A percentile compares a stretch with the other conserved stretches of the same genome.
phyloP scores from a whole-genome alignment of 2,888 invertebrate species.

The Scotopteryx bipunctaria region DNA sequence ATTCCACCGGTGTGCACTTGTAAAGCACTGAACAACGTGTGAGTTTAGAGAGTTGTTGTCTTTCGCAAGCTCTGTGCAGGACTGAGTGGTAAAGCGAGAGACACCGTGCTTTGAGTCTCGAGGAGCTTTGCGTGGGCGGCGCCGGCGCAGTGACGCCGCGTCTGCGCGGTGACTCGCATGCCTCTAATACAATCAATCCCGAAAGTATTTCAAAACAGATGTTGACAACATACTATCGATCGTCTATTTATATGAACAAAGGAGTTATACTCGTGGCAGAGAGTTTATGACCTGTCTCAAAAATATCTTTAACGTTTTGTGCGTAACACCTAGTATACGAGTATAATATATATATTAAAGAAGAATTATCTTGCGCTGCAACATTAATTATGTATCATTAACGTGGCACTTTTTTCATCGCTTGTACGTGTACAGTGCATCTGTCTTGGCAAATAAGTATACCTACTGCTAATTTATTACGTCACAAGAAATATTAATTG shows the following conservation, averaged over 20 bases:
- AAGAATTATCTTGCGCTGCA: too few species aligned
- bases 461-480: constrained; percentile 61
- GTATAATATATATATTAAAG: too few species aligned
- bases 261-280: neutral
- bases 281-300: neutral
- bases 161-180: constrained; percentile 59
- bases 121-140: constrained; percentile 70
- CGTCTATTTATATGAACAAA: neutral
- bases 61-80: constrained; percentile 64
- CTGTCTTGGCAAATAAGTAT: constrained; percentile 70
- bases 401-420: constrained; percentile 13
- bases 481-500: constrained; percentile 40
- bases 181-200: constrained; percentile 28
- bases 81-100: constrained; percentile 58
- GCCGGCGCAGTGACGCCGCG: constrained; percentile 45
- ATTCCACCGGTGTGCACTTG: constrained; percentile 38
- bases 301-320: neutral
- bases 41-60: constrained; percentile 57
- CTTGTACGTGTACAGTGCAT: constrained; percentile 47
- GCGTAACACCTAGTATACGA: too few species aligned
- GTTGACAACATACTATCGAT: constrained; percentile 6
- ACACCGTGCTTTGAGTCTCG: constrained; percentile 62
- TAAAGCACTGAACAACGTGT: constrained; percentile 33
- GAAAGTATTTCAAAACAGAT: constrained; percentile 28
- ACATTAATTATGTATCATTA: neutral